Base-by-base conservation (phyloP, 2,113 vertebrate genomes). In the Anser brachyrhynchus region DNA sequence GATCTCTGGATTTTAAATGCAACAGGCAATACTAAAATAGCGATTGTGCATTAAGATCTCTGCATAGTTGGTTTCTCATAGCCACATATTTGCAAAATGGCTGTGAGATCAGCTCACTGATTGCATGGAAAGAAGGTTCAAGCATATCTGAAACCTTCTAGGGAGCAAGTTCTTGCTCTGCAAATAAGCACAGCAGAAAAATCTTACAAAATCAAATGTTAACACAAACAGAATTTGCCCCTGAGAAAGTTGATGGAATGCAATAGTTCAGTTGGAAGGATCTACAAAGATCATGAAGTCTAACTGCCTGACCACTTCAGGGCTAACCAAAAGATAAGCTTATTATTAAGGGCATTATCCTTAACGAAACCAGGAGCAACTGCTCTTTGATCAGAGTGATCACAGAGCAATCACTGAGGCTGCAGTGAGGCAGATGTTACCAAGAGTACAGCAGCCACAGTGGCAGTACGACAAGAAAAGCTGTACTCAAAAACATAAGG, bases 401-500 rank as follows among this genome's bases (percentile, higher is more conserved):
- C 41, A 46, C 46, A 64, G 64, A 73, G 37, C 46, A 10, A 13
- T 21, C 64, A 25, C 57, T 26, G 37, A 70, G 61, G 89, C 66
- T 82, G 37, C 65, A 16, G 43, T 12, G 54, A 72, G 52, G 29
- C 64, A 31, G 69, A 3, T n/a, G 10, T 25, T 52, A 29, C 37
- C 41, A 8, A 37, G n/a, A 51, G 62, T 9, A 18, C 22, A 46
- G 66, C 33, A 75, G 55, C 55, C 14, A n/a, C 37, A 35, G 49
- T 12, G 33, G 41, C 64, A 39, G 69, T 6, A 9, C 5, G 3
- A 23, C 28, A 16, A 39, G 41, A 71, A 58, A 20, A 39, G 19
- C 67, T 29, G 29, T 44, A 7, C 43, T 37, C 2, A 1, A 1
- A 51, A 10, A 0, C 67, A 13, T 16, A 3, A 64, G 9, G 64